phyloP scores from a whole-genome alignment of 1,140 invertebrate genomes.

The Drosophila watanabei region DNA sequence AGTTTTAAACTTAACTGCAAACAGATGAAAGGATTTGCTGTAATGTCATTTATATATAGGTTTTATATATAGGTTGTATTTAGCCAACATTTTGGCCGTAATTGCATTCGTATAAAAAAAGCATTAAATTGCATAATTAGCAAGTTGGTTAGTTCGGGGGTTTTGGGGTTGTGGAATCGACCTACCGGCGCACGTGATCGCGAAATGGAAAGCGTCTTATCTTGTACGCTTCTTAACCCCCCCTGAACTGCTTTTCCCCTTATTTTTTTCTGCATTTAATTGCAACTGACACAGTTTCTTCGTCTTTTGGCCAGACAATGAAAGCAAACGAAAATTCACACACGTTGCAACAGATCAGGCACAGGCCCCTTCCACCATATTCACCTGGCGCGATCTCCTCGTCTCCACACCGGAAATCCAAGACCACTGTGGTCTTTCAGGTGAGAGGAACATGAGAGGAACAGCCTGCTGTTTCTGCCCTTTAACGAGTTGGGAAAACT shows the following conservation, averaged over 20 bases:
- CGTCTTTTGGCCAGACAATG: slow-evolving; percentile 35
- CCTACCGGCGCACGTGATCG: slow-evolving; percentile 67
- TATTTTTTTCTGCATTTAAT: slow-evolving; percentile 40
- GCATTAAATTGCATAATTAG: slow-evolving; percentile 76
- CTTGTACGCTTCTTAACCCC: slow-evolving; percentile 10
- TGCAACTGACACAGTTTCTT: slow-evolving; percentile 69
- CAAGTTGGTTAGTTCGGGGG: slow-evolving; percentile 40
- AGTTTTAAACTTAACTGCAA: not conserved
- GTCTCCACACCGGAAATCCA: slow-evolving; percentile 29
- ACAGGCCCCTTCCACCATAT: slow-evolving; percentile 10
- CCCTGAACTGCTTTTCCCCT: slow-evolving; percentile 17
- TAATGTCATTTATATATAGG: not conserved
- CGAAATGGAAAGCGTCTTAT: slow-evolving; percentile 73
- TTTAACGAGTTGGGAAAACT: slow-evolving; percentile 17
- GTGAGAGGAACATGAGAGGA: slow-evolving; percentile 4
- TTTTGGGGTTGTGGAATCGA: slow-evolving; percentile 23
- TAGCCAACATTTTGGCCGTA: slow-evolving; percentile 22
- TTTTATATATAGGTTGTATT: not conserved
- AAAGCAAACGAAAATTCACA: slow-evolving; percentile 55
- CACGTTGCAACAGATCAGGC: slow-evolving; percentile 46
- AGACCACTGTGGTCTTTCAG: slow-evolving; percentile 3
- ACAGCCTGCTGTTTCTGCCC: slow-evolving; percentile 4
- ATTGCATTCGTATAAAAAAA: slow-evolving; percentile 50
- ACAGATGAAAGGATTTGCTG: not conserved
- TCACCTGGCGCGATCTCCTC: not conserved